Conservation (phyloP, 2,113 vertebrate species). For the Seriola aureovittata region DNA sequence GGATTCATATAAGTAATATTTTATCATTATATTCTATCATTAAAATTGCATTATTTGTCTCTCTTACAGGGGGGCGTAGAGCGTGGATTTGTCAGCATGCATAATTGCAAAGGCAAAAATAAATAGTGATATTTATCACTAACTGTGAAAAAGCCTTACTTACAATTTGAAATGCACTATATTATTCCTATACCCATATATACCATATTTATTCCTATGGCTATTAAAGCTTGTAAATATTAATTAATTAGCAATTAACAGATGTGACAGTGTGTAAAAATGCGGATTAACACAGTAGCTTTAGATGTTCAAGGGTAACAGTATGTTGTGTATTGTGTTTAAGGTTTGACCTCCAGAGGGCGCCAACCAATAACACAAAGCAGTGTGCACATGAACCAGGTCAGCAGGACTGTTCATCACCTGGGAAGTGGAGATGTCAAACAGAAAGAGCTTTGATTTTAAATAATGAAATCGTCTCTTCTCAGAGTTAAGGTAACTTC, state of each 20-base stretch:
- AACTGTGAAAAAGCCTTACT: background rate
- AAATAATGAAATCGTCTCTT: background rate
- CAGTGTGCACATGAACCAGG: background rate
- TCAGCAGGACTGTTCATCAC: background rate
- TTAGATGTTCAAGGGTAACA: background rate
- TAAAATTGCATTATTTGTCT: conserved; percentile 65
- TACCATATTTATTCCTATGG: background rate
- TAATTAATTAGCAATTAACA: background rate
- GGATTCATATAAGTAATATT: conserved; percentile 74
- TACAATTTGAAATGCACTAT: background rate
- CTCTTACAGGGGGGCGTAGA: conserved; percentile 44
- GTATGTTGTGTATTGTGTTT: background rate
- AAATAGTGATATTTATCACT: background rate
- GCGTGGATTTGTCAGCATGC: background rate
- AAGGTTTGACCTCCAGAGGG: conserved; percentile 66
- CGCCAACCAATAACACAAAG: conserved; percentile 52
- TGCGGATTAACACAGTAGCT: background rate
- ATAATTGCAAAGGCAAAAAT: conserved; percentile 19
- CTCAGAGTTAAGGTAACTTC: background rate
- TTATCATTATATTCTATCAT: background rate
- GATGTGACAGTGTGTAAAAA: background rate
- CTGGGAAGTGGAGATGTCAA: background rate
- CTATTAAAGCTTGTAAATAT: background rate
- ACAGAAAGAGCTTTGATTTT: background rate
- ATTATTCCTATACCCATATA: too few species aligned